Percentiles rank a stretch among this genome's conserved stretches.
phyloP scores from a whole-genome alignment of 2,888 invertebrate genomes.

The Phyllotreta cruciferae region DNA sequence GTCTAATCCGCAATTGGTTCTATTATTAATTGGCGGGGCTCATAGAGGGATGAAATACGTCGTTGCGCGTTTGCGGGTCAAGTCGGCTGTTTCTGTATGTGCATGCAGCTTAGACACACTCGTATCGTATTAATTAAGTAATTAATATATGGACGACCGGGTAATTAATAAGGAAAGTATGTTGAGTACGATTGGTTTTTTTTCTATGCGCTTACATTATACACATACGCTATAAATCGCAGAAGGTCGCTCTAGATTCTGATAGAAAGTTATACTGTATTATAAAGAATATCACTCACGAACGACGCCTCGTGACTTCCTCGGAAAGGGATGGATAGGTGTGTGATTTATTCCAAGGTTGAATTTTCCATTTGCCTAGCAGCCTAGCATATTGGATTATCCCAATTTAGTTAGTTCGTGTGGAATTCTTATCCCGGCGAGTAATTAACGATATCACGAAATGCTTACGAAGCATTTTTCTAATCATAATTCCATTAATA shows the following conservation, averaged over 20 bases:
- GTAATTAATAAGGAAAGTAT: background rate
- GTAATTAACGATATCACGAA: too few species aligned
- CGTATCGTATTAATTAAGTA: too few species aligned
- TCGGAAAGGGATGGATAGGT: constrained; percentile 40
- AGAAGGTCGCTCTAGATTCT: constrained; percentile 30
- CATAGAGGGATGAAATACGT: background rate
- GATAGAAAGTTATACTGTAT: constrained; percentile 11
- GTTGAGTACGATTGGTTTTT: background rate
- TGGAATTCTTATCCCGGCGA: too few species aligned
- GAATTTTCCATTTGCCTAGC: constrained; percentile 5
- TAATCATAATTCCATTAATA: constrained; percentile 10
- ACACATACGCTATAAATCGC: background rate
- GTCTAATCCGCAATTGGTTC: constrained; percentile 4
- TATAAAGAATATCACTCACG: constrained; percentile 36
- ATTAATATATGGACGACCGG: too few species aligned
- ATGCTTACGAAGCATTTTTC: background rate
- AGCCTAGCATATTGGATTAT: too few species aligned
- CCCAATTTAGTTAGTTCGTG: too few species aligned
- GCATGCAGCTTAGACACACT: too few species aligned
- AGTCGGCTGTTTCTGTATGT: background rate
- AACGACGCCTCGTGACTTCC: constrained; percentile 40
- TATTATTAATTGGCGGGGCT: constrained; percentile 1
- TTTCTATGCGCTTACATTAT: too few species aligned
- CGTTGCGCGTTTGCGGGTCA: background rate
- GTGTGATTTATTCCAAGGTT: constrained; percentile 39